phyloP scores from a whole-genome alignment of 2,797 vertebrate genomes.

The Parauchenoglanis punctatus region DNA sequence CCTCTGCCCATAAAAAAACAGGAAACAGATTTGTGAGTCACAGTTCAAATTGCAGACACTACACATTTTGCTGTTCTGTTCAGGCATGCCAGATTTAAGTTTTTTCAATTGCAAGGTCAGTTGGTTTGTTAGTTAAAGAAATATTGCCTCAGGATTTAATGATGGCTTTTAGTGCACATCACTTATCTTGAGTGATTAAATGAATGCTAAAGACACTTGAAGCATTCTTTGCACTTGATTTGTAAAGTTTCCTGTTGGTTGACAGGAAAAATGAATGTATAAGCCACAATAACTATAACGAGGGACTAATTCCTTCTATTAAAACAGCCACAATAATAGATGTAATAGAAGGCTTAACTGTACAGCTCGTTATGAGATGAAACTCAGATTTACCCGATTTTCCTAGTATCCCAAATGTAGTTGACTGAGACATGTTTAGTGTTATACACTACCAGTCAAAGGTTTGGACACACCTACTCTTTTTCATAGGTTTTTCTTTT shows the following conservation, averaged over 20 bases:
- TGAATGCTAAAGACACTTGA: background rate
- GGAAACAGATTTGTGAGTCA: slow-evolving; percentile 13
- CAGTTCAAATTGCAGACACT: background rate
- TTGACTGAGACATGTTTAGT: background rate
- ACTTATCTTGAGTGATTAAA: background rate
- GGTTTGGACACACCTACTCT: too few relatives aligned
- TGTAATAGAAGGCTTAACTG: background rate
- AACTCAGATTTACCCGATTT: background rate
- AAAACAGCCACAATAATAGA: background rate
- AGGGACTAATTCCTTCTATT: background rate
- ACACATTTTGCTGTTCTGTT: slow-evolving; percentile 1
- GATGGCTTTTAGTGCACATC: background rate
- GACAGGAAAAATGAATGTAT: background rate
- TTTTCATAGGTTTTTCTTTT: too few relatives aligned
- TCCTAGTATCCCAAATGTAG: background rate
- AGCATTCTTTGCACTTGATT: background rate
- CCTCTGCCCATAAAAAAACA: background rate
- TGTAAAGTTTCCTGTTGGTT: background rate
- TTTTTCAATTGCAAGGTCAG: background rate
- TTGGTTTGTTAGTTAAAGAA: background rate
- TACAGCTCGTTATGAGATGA: background rate
- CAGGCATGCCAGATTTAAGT: background rate
- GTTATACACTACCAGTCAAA: too few relatives aligned
- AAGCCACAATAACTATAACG: background rate
- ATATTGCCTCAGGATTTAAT: background rate